Percentiles rank a stretch among this genome's conserved stretches.
phyloP scores from a whole-genome alignment of 2,888 invertebrate genomes.

The Sarcophaga carnaria region DNA sequence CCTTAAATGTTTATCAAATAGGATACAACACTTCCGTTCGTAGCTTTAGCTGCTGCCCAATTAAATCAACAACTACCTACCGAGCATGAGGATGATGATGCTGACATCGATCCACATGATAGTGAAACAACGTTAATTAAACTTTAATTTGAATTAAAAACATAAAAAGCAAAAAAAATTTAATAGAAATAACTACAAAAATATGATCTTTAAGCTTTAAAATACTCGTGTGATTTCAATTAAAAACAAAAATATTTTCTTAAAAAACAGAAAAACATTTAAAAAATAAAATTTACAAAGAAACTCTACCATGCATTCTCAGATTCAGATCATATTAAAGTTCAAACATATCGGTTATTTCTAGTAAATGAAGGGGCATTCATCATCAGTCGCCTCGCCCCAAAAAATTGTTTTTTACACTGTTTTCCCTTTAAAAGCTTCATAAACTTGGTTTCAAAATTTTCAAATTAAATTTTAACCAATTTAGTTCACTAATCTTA shows the following conservation, averaged over 20 bases:
- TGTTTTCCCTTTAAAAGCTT: too few species aligned
- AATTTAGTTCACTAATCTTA: rapidly evolving
- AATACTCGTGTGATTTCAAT: not conserved
- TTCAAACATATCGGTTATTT: too few species aligned
- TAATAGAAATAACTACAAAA: not conserved
- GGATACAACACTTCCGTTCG: slow-evolving; percentile 40
- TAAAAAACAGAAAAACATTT: too few species aligned
- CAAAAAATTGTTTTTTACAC: too few species aligned
- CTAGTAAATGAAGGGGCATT: too few species aligned
- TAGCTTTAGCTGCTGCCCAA: slow-evolving; percentile 62
- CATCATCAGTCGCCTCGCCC: rapidly evolving
- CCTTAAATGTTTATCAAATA: not conserved
- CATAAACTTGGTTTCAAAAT: too few species aligned
- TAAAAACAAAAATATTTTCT: not conserved
- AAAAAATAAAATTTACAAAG: too few species aligned
- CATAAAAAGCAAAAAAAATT: not conserved
- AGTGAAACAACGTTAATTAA: slow-evolving; percentile 63
- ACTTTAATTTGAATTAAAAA: slow-evolving; percentile 28
- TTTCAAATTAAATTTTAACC: rapidly evolving
- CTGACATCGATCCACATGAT: slow-evolving; percentile 71
- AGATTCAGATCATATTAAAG: too few species aligned
- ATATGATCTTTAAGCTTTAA: slow-evolving; percentile 38
- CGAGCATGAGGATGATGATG: slow-evolving; percentile 65
- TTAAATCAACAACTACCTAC: slow-evolving; percentile 42
- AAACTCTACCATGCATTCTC: too few species aligned